These are phyloP conservation scores for Brachionus rubens DNA, from an alignment of 1,140 invertebrate genomes.

Conservation along the genomic window DNA sequence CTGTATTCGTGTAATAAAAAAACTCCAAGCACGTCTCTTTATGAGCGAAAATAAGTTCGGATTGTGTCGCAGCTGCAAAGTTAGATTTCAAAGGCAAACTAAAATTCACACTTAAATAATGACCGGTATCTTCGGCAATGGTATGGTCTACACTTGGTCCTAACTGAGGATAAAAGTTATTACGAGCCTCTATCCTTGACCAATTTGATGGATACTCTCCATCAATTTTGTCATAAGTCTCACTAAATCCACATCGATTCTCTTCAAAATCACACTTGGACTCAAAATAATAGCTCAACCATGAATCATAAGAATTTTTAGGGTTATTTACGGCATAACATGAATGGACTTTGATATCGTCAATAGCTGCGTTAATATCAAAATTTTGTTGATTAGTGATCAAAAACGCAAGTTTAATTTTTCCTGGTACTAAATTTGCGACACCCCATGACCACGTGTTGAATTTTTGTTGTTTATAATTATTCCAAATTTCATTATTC, in stretches of 20 bases:
- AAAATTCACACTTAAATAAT: conserved; percentile 3
- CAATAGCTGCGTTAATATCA: background rate
- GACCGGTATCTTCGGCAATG: background rate
- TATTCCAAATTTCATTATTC: background rate
- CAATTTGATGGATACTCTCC: background rate
- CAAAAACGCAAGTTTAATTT: background rate
- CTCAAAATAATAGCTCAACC: background rate
- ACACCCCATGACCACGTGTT: background rate
- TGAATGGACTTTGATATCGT: background rate
- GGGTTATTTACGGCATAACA: background rate
- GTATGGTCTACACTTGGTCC: background rate
- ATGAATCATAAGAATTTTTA: background rate
- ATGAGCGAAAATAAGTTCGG: background rate
- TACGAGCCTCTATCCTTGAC: background rate
- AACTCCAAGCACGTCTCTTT: background rate
- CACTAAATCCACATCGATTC: background rate
- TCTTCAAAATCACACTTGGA: background rate
- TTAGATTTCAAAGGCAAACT: background rate
- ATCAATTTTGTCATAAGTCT: background rate
- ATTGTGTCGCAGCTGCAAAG: background rate
- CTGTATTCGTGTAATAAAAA: background rate
- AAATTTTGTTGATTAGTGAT: background rate
- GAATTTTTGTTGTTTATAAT: background rate
- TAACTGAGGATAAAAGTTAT: background rate
- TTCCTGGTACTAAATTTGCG: background rate